Percentiles rank a stretch among this genome's conserved stretches.
Conservation (phyloP, 2,888 invertebrate genomes). For the Chalcis sispes region DNA sequence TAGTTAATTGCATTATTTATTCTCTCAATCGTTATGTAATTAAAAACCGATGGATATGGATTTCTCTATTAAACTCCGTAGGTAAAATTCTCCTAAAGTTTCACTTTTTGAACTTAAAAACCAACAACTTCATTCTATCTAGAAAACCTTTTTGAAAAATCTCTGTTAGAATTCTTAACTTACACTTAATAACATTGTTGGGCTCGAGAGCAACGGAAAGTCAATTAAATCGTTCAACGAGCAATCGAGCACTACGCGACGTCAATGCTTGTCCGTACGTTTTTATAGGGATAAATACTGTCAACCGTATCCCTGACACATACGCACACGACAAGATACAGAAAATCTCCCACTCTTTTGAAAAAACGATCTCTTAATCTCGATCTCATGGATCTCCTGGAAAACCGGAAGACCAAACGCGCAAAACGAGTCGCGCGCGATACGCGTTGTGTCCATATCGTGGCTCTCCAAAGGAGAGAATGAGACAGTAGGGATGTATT, state of each 20-base stretch:
- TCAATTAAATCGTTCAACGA: conserved; percentile 24
- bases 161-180: conserved; percentile 27
- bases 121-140: too few species aligned
- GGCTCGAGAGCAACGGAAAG: neutral
- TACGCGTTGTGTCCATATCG: too few species aligned
- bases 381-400: neutral
- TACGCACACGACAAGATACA: too few species aligned
- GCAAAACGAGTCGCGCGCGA: conserved; percentile 26
- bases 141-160: too few species aligned
- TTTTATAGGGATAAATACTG: conserved; percentile 39
- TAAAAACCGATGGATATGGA: too few species aligned
- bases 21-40: too few species aligned
- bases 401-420: conserved; percentile 31
- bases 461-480: too few species aligned
- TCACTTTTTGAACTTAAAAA: too few species aligned
- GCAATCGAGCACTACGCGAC: conserved; percentile 45
- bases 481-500: conserved; percentile 2
- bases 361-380: too few species aligned
- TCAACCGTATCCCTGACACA: neutral
- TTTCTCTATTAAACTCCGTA: too few species aligned
- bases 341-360: conserved; percentile 5
- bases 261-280: neutral
- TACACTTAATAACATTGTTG: conserved; percentile 53
- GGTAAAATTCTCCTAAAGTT: too few species aligned
- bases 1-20: too few species aligned